Evolutionary conservation across 2,113 vertebrate species (phyloP), one percentile per base, ranked within the genome.

Genomic region (Chaetodon trifascialis): DNA sequence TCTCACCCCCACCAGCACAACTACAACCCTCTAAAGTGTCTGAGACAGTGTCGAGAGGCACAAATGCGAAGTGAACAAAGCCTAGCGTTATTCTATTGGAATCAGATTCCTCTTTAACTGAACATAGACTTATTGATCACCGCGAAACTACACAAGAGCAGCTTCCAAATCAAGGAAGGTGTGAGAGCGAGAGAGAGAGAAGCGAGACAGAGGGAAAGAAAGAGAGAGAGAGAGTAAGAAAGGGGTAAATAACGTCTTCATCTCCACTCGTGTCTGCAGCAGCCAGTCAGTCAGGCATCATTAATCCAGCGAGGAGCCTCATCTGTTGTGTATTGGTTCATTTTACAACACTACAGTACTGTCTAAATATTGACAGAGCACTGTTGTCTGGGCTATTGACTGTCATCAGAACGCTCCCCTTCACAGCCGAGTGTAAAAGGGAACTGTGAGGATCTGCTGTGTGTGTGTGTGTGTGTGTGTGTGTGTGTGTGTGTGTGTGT

Each of bases 291-390:
- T 93, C 87, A 89, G 92, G 85, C 88, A 85, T 92, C 91, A 92
- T 94, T 94, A 94, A 94, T 95, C 92, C 92, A 90, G 89, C 83
- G 80, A 91, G 88, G 90, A 92, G 90, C 85, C 67, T 86, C 91
- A 93, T 91, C 92, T 84, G 78, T 87, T 89, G 83, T 91, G 86
- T 88, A 93, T 91, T 91, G 92, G 90, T 93, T 94, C 88, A 91
- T 93, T 94, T 93, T 93, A 95, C 88, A 90, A 90, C 88, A 92
- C 88, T 79, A 84, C 70, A 87, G 82, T 83, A 84, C 84, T 92
- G 90, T 93, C 92, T 92, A 92, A 93, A 94, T 93, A 95, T 95
- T 93, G 95, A 94, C 92, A 92, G 85, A 89, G 70, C 84, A 79
- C 88, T 90, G 91, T 91, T 93, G 88, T 91, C 93, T 90, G 86